Percentiles rank a stretch among this genome's conserved stretches.
Evolutionary conservation across 2,113 vertebrate species (phyloP).

Genomic region (Cynopterus brachyotis): DNA sequence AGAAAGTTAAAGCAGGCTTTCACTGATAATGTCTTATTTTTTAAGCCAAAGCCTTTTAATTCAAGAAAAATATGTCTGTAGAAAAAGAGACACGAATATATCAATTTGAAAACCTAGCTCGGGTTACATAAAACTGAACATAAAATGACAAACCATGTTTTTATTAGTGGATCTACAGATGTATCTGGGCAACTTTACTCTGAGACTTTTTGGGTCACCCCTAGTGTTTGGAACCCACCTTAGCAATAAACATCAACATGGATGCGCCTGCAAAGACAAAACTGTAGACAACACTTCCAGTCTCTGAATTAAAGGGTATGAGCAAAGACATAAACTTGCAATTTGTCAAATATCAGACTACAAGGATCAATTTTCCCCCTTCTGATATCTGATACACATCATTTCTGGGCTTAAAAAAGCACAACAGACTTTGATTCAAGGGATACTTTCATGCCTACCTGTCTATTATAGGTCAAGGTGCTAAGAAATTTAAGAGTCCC

Average conservation of each 20-base stretch:
- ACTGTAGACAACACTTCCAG: neutral
- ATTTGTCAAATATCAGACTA: constrained; percentile 55
- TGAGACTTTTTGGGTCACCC: neutral
- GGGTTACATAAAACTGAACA: constrained; percentile 64
- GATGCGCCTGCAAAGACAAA: neutral
- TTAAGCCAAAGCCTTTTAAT: constrained; percentile 50
- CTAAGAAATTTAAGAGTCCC: neutral
- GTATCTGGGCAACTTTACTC: neutral
- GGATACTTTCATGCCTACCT: constrained; percentile 44
- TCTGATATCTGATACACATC: constrained; percentile 39
- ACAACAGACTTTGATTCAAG: constrained; percentile 65
- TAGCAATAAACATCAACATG: neutral
- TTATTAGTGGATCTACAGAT: neutral
- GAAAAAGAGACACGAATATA: constrained; percentile 47
- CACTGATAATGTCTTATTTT: constrained; percentile 1
- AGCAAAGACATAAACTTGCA: constrained; percentile 6
- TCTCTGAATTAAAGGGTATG: constrained; percentile 38
- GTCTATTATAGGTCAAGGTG: neutral
- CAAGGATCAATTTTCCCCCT: constrained; percentile 34
- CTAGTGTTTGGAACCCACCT: neutral
- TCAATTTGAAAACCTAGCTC: constrained; percentile 57
- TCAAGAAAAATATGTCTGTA: constrained; percentile 55
- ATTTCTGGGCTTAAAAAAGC: constrained; percentile 59
- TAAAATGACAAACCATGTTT: constrained; percentile 49
- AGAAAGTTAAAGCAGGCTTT: neutral